phyloP scores from a whole-genome alignment of 2,797 vertebrate species.

The Falco concolor region DNA sequence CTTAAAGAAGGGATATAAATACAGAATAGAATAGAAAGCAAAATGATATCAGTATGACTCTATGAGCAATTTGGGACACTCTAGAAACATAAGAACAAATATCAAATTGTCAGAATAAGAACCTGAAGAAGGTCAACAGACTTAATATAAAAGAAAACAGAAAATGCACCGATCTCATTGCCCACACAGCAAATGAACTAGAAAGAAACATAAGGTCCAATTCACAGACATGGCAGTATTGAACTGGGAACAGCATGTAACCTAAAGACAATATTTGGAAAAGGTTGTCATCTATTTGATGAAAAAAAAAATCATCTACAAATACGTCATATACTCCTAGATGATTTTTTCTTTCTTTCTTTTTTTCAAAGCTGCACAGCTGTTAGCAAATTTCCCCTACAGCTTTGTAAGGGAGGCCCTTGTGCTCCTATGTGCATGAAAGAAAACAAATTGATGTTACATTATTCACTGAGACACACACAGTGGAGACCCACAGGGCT shows the following conservation, averaged over 20 bases:
- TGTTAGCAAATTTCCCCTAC: neutral
- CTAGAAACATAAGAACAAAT: neutral
- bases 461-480: neutral
- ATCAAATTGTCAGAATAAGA: neutral
- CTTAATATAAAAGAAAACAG: neutral
- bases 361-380: neutral
- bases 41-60: neutral
- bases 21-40: neutral
- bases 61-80: neutral
- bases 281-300: neutral
- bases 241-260: neutral
- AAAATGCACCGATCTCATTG: neutral
- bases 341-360: neutral
- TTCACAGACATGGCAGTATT: neutral
- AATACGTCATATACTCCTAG: neutral
- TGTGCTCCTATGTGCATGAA: neutral
- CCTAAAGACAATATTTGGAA: neutral
- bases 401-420: neutral
- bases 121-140: neutral
- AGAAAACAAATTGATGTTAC: neutral
- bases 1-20: constrained; percentile 49
- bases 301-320: neutral
- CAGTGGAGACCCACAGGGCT: neutral
- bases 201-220: neutral
- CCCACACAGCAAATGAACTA: neutral